Conservation (phyloP, 1,140 invertebrate genomes). For the Rhagoletis zephyria region DNA sequence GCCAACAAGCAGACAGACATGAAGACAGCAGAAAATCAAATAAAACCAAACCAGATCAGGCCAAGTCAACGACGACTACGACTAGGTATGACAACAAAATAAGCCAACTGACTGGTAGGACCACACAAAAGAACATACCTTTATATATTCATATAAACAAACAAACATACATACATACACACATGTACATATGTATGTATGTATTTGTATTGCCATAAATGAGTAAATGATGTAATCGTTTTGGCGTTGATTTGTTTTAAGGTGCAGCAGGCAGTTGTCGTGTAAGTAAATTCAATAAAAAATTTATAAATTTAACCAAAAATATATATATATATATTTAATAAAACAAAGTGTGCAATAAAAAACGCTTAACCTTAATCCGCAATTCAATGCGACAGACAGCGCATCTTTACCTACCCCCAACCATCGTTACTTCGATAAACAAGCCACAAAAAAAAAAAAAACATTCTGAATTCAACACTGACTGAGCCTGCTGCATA, state of each 20-base stretch:
- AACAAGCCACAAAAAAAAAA: background rate
- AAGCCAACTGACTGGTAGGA: background rate
- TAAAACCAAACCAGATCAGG: background rate
- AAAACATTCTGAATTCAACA: background rate
- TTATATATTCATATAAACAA: background rate
- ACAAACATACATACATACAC: background rate
- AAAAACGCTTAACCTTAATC: constrained; percentile 39
- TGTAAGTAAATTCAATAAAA: background rate
- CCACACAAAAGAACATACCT: background rate
- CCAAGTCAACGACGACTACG: background rate
- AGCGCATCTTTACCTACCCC: background rate
- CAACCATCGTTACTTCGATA: background rate
- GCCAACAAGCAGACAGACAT: background rate
- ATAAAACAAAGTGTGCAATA: too few relatives aligned
- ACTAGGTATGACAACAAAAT: constrained; percentile 29
- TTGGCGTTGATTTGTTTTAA: constrained; percentile 30
- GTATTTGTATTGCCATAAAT: background rate
- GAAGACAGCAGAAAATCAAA: constrained; percentile 22
- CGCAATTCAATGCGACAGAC: background rate
- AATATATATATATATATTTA: background rate
- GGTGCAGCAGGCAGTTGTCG: constrained; percentile 39
- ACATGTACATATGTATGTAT: background rate
- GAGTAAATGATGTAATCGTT: constrained; percentile 43
- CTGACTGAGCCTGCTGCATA: too few relatives aligned
- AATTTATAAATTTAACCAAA: background rate